Evolutionary conservation across 2,888 invertebrate genomes (phyloP).

Genomic region (Callimorpha dominula): DNA sequence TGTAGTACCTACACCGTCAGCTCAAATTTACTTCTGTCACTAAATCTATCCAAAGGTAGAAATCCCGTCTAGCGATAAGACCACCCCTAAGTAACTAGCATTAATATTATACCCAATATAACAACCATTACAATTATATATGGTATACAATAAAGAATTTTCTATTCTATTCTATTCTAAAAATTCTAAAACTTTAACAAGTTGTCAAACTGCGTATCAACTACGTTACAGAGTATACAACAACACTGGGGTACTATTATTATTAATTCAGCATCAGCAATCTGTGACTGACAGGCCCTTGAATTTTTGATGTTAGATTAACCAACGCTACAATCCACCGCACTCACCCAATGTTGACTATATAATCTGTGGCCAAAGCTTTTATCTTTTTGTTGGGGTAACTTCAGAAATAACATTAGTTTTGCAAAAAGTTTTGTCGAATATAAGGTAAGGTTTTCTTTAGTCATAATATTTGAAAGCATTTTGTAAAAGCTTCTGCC

Average conservation of each 20-base stretch:
- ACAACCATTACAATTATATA: too few relatives aligned
- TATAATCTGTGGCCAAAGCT: not conserved
- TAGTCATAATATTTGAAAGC: too few relatives aligned
- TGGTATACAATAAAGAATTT: too few relatives aligned
- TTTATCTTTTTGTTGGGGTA: not conserved
- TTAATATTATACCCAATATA: too few relatives aligned
- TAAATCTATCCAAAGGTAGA: too few relatives aligned
- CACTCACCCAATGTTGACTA: constrained; percentile 15
- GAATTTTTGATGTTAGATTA: constrained; percentile 37
- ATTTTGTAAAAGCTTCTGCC: too few relatives aligned
- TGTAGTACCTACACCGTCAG: too few relatives aligned
- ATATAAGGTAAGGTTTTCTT: too few relatives aligned
- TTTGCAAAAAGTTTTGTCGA: too few relatives aligned
- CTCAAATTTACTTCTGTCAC: too few relatives aligned
- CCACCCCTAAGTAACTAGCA: too few relatives aligned
- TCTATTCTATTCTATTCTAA: not conserved
- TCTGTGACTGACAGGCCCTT: constrained; percentile 39
- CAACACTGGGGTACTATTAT: constrained; percentile 28
- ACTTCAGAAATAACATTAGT: not conserved
- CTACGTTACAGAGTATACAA: constrained; percentile 21
- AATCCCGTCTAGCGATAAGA: too few relatives aligned
- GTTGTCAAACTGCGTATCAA: constrained; percentile 2
- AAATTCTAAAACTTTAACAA: constrained; percentile 6
- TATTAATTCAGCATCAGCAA: constrained; percentile 37
- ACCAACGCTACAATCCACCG: constrained; percentile 10